Evolutionary conservation across 2,888 invertebrate species (phyloP), one percentile per base, ranked within the genome.

Genomic region (Colostygia pectinataria): DNA sequence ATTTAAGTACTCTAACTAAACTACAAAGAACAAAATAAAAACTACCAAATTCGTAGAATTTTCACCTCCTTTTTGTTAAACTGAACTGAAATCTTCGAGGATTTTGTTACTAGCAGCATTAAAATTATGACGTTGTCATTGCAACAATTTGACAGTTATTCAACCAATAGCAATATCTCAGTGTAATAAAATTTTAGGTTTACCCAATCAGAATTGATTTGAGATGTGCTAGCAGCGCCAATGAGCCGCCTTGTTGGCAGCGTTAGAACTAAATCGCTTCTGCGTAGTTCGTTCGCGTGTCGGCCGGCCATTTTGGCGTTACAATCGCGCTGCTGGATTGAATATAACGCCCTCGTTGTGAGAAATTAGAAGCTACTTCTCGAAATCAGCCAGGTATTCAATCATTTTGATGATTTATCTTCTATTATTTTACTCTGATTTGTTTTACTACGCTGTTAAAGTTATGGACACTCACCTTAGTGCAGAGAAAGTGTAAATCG

Each of bases 341-440:
- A 87, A 79, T 68, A 71, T 67, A 81, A 85, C 87, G 87, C 87
- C 85, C 83, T 85, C 85, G 70, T 78, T 79, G 81, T 74, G 77
- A 76, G 76, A 80, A 75, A 69, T 72, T 66, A 68, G 80, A 81
- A 81, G 76, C 74, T 79, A 57, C 14, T 50, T 32, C 2, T 20
- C 13, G 36, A 54, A 49, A 40, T 31, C 57, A 55, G 28, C 42
- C 62, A 68, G 68, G 68, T 70, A 68, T 44, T 47, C 31, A n/a
- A 29, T 25, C 5, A 10, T 9, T 33, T 33, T 32, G 3, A 2
- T 32, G 3, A 2, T 18, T 10, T 12, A 34, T 12, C 14, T 31
- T 40, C 20, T 36, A n/a, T n/a, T n/a, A n/a, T n/a, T n/a, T n/a
- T 23, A n/a, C 2, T 38, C 5, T 32, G 24, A 25, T 32, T 15